Percentiles rank a stretch among this genome's conserved stretches.
Evolutionary conservation across 2,797 vertebrate species (phyloP).

Genomic region (Kryptolebias ocellatus): DNA sequence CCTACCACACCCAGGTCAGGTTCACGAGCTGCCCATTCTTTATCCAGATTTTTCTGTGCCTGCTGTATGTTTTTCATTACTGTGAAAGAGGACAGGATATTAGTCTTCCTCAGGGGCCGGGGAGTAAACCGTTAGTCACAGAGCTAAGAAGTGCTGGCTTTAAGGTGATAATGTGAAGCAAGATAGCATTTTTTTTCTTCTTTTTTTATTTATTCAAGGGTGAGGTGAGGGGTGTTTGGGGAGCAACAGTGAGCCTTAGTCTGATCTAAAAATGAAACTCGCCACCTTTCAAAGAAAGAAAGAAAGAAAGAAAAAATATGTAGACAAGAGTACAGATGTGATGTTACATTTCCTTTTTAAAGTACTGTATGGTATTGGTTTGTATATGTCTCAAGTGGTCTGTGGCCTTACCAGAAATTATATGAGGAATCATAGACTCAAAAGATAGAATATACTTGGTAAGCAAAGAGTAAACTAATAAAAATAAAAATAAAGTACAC

Average conservation of each 20-base stretch:
- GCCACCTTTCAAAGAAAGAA: neutral
- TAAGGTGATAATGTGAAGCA: slow-evolving; percentile 59
- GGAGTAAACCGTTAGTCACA: slow-evolving; percentile 59
- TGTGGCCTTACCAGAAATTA: neutral
- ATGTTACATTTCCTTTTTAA: slow-evolving; percentile 1
- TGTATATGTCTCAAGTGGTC: neutral
- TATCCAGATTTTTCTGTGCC: slow-evolving; percentile 40
- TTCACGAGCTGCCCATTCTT: slow-evolving; percentile 22
- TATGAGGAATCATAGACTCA: neutral
- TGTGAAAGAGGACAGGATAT: slow-evolving; percentile 71
- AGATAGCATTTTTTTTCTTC: slow-evolving; percentile 26
- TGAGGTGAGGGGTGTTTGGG: slow-evolving; percentile 10
- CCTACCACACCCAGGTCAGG: slow-evolving; percentile 21
- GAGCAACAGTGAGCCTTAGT: slow-evolving; percentile 33
- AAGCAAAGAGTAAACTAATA: neutral
- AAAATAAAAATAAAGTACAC: neutral
- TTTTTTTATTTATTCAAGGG: neutral
- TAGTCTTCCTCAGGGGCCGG: slow-evolving; percentile 68
- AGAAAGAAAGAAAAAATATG: neutral
- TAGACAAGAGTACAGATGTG: neutral
- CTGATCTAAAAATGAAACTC: slow-evolving; percentile 27
- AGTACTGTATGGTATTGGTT: neutral
- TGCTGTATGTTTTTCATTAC: slow-evolving; percentile 65
- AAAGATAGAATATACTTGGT: neutral
- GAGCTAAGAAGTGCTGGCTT: slow-evolving; percentile 52